Conservation (phyloP, 2,113 vertebrate species). For the Cheirogaleus medius region DNA sequence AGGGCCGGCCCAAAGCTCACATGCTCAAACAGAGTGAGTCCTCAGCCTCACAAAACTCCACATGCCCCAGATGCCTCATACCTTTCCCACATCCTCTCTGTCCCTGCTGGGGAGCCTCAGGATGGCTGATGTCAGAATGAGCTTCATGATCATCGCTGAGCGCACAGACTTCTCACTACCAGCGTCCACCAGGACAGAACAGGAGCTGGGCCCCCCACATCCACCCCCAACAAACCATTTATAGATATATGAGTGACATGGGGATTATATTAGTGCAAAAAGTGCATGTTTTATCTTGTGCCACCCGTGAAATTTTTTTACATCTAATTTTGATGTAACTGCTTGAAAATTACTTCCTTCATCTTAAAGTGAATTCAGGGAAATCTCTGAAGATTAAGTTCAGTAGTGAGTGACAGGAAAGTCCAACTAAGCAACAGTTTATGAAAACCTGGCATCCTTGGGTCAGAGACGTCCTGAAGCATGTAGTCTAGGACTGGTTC, state of each 20-base stretch:
- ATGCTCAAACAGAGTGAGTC: background rate
- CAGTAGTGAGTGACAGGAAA: background rate
- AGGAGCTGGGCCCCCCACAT: background rate
- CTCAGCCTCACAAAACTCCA: background rate
- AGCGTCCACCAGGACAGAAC: background rate
- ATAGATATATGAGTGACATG: background rate
- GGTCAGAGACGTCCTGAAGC: background rate
- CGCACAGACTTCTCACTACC: background rate
- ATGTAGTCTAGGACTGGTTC: background rate
- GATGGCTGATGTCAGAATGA: background rate
- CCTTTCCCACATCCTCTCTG: background rate
- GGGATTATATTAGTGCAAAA: background rate
- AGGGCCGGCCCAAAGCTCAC: background rate
- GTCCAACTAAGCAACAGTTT: background rate
- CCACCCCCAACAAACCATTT: background rate
- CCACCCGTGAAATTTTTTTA: background rate
- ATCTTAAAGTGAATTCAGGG: background rate
- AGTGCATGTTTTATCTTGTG: background rate
- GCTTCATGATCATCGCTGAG: background rate
- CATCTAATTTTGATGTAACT: background rate
- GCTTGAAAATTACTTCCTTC: background rate
- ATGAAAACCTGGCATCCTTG: background rate
- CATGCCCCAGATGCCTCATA: rapidly evolving
- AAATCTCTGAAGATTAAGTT: background rate
- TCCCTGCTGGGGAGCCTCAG: background rate